These are phyloP conservation scores for Pinctada fucata DNA, from an alignment of 2,888 invertebrate genomes.

Conservation along the genomic window DNA sequence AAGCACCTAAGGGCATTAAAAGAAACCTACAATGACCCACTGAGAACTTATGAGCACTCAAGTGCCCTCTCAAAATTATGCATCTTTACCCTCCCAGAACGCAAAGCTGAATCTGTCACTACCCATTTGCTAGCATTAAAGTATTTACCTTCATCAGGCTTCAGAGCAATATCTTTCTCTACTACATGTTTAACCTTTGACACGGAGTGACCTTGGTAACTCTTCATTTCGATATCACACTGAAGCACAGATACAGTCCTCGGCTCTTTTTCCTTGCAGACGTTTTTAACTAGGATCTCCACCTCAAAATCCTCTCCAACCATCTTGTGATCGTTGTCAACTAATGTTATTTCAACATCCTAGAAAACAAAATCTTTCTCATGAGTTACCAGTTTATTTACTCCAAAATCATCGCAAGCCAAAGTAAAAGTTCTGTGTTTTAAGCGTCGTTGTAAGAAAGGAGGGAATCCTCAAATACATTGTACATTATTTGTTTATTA, in stretches of 20 bases:
- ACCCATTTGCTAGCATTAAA: background rate
- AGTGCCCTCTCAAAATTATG: no score
- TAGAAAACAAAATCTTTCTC: slow-evolving; percentile 3
- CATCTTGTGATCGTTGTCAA: slow-evolving; percentile 14
- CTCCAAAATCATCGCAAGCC: no score
- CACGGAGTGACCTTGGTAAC: slow-evolving; percentile 1
- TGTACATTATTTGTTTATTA: no score
- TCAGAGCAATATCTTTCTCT: slow-evolving; percentile 10
- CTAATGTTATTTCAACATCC: slow-evolving; percentile 18
- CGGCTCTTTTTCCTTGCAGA: background rate
- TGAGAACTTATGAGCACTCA: no score
- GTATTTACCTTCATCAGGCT: slow-evolving; percentile 20
- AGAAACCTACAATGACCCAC: no score
- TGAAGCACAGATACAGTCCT: slow-evolving; percentile 12
- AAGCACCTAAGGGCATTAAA: no score
- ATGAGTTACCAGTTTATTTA: background rate
- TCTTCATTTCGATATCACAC: background rate
- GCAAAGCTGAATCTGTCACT: background rate
- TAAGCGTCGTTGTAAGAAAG: no score
- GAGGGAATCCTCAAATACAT: no score
- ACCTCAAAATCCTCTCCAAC: slow-evolving; percentile 15
- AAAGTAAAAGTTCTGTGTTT: no score
- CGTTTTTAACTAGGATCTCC: slow-evolving; percentile 3
- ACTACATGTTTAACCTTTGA: background rate
- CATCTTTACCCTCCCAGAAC: no score